phyloP scores from a whole-genome alignment of 2,113 vertebrate genomes.

The Malurus alboscapulatus region DNA sequence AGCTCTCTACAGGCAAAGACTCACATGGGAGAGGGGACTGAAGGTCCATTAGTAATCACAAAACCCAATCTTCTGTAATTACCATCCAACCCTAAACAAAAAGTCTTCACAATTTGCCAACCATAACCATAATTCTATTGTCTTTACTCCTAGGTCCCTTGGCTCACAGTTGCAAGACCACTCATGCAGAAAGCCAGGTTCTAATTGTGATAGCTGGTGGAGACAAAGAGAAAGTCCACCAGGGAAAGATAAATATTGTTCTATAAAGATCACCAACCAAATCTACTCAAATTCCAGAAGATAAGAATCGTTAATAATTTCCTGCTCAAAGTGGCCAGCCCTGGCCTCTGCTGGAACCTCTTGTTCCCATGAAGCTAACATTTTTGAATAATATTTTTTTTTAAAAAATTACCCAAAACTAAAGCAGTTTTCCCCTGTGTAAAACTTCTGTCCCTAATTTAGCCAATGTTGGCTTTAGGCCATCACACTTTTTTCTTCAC shows the following conservation, averaged over 20 bases:
- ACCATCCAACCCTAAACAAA: slow-evolving; percentile 43
- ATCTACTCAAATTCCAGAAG: slow-evolving; percentile 68
- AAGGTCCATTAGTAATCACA: slow-evolving; percentile 34
- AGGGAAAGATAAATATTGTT: slow-evolving; percentile 64
- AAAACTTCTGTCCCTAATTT: slow-evolving; percentile 32
- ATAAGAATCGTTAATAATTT: slow-evolving; percentile 74
- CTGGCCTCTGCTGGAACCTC: slow-evolving; percentile 59
- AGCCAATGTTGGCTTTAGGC: slow-evolving; percentile 12
- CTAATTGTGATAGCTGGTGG: slow-evolving; percentile 32
- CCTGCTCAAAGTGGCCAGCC: slow-evolving; percentile 44
- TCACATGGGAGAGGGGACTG: not conserved
- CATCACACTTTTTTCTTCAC: slow-evolving; percentile 11
- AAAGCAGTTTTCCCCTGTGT: slow-evolving; percentile 24
- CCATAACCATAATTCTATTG: slow-evolving; percentile 38
- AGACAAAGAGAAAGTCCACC: slow-evolving; percentile 55
- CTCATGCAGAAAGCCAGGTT: slow-evolving; percentile 46
- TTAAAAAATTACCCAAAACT: not conserved
- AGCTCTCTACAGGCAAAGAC: slow-evolving; percentile 9
- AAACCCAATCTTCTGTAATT: slow-evolving; percentile 47
- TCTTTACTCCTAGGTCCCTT: slow-evolving; percentile 17
- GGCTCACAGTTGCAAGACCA: slow-evolving; percentile 11
- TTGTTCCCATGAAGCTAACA: slow-evolving; percentile 66
- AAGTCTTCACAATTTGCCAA: slow-evolving; percentile 35
- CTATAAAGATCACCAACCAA: slow-evolving; percentile 62
- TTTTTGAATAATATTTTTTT: slow-evolving; percentile 35